Conservation (phyloP, 2,888 invertebrate species). For the Cephus sareptanus region DNA sequence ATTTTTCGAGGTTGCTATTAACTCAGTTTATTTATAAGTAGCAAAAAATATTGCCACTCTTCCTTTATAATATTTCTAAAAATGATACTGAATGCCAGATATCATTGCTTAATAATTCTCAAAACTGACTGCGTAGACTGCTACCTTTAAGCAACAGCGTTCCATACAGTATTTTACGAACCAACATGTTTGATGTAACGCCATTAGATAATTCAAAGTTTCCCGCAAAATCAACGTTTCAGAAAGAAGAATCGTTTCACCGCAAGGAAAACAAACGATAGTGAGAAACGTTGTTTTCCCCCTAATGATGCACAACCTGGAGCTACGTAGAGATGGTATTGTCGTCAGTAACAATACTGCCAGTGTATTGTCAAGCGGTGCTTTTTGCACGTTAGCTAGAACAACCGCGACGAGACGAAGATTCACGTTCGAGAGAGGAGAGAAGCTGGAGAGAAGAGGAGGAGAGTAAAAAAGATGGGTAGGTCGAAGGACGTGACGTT, state of each 20-base stretch:
- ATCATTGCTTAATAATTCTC: neutral
- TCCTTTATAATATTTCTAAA: neutral
- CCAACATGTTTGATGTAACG: neutral
- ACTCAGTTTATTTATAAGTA: neutral
- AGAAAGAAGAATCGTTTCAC: neutral
- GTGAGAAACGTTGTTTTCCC: neutral
- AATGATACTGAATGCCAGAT: neutral
- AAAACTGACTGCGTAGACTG: neutral
- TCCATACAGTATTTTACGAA: neutral
- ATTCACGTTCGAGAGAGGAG: neutral
- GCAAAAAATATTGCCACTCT: neutral
- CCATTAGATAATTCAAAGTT: neutral
- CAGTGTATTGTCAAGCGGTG: neutral
- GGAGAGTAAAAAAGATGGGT: neutral
- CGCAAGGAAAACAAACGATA: neutral
- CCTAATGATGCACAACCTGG: neutral
- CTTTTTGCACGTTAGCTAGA: neutral
- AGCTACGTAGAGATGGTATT: neutral
- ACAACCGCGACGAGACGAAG: neutral
- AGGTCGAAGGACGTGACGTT: neutral
- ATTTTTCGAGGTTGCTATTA: neutral
- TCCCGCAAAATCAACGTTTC: neutral
- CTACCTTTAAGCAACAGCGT: neutral
- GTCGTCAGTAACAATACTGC: neutral
- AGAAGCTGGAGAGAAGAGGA: neutral